These are phyloP conservation scores for Geococcyx californianus DNA, from an alignment of 2,113 vertebrate genomes.

Conservation along the genomic window DNA sequence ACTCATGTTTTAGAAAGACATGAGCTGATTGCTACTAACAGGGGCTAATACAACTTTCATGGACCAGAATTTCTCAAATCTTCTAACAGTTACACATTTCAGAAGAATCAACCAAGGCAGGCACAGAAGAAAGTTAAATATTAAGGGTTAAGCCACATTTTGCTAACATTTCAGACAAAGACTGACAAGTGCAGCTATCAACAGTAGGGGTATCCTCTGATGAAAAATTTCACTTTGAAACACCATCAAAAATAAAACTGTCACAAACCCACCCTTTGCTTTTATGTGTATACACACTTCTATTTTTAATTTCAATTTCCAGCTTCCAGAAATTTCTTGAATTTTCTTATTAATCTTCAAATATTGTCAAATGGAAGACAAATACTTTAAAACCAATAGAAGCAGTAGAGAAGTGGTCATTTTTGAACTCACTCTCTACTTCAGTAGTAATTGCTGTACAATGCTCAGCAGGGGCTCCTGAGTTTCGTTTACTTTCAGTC, in stretches of 20 bases:
- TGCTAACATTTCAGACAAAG: background rate
- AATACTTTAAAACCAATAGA: background rate
- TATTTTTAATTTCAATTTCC: constrained; percentile 21
- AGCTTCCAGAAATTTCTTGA: background rate
- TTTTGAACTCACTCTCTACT: constrained; percentile 6
- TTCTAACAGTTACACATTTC: background rate
- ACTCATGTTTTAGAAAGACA: background rate
- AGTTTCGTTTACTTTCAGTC: background rate
- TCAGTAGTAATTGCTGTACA: background rate
- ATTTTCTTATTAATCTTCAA: background rate
- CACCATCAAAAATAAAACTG: constrained; percentile 14
- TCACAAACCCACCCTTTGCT: background rate
- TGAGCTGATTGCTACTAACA: background rate
- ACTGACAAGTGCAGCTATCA: background rate
- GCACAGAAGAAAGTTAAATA: background rate
- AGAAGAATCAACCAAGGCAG: background rate
- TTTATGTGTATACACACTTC: background rate
- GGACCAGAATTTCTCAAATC: background rate
- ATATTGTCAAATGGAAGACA: background rate
- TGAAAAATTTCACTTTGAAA: constrained; percentile 15
- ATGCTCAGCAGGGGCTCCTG: background rate
- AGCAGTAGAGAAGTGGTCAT: background rate
- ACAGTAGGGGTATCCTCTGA: background rate
- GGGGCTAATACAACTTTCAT: background rate
- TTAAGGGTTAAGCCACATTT: background rate